Evolutionary conservation across 2,888 invertebrate species (phyloP), one percentile per base, ranked within the genome.

Genomic region (Ectemnius lituratus): DNA sequence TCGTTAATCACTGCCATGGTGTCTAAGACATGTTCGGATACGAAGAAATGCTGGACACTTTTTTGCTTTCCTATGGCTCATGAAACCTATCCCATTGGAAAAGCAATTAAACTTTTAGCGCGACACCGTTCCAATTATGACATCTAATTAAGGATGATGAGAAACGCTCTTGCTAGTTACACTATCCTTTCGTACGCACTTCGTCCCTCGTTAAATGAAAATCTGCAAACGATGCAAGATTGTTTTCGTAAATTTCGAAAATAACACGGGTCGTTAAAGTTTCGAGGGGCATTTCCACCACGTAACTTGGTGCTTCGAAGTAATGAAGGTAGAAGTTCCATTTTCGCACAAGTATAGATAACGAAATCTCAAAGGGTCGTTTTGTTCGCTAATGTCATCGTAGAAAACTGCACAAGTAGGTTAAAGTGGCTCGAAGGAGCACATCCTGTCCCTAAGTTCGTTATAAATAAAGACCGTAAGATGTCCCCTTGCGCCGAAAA

Each of bases 281-380:
- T 23, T 66, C n/a, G 56, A 23, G 23, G 2, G 3, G 23, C 23
- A 23, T 23, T 23, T 68, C 14, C 37, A 45, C n/a, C 37, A 16
- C 6, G 2, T n/a, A 61, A 67, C 37, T 49, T 14, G n/a, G 18
- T 2, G 14, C 20, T 67, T 45, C 18, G 13, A 6, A 23, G 18
- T 18, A 13, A 63, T 20, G 14, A 56, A 4, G 11, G 45, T 2
- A n/a, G 52, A 37, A 58, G 65, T 62, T 57, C 61, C 16, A 62
- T 56, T 45, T 18, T 20, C 13, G 13, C 6, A 28, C 8, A 20
- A 16, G 18, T 28, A 6, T 67, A 11, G 18, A 57, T 18, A 14
- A 11, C 20, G 46, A 67, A 47, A 66, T 46, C 57, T 59, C 11
- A 20, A 46, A 49, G 52, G 61, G 14, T 75, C 64, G 45, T 73